Evolutionary conservation across 2,797 vertebrate species (phyloP).

Genomic region (Catamblyrhynchus diadema): DNA sequence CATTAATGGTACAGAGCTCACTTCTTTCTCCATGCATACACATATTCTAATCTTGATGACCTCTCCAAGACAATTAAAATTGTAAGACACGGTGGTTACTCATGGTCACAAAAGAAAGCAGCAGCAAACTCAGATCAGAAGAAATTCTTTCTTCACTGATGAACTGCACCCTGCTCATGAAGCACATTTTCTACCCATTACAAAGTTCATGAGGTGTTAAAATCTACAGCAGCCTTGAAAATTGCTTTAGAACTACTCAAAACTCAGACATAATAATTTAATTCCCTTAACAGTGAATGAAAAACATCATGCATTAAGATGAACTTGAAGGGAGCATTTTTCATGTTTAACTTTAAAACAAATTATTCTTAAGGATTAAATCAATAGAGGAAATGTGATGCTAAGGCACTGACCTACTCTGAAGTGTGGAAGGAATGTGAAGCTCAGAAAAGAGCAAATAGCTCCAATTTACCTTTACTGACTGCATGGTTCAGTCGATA

Average conservation of each 20-base stretch:
- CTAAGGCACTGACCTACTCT: not conserved
- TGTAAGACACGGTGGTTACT: not conserved
- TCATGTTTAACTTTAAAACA: not conserved
- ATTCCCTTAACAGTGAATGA: not conserved
- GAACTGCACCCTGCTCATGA: not conserved
- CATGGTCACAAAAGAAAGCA: not conserved
- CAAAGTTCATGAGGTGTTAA: not conserved
- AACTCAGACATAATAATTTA: not conserved
- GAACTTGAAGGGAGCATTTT: not conserved
- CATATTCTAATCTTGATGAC: not conserved
- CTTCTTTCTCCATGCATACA: not conserved
- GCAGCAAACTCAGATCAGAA: not conserved
- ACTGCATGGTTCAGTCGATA: not conserved
- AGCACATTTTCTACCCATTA: not conserved
- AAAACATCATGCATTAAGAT: not conserved
- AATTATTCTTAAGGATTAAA: not conserved
- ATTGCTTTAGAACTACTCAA: not conserved
- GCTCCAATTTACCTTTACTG: not conserved
- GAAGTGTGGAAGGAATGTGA: not conserved
- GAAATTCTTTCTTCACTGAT: not conserved
- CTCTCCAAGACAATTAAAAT: not conserved
- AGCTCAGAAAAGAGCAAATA: not conserved
- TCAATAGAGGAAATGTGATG: not conserved
- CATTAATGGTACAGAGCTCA: not conserved
- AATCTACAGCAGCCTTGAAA: not conserved